Conservation (phyloP, 2,113 vertebrate genomes). For the Balaenoptera acutorostrata region DNA sequence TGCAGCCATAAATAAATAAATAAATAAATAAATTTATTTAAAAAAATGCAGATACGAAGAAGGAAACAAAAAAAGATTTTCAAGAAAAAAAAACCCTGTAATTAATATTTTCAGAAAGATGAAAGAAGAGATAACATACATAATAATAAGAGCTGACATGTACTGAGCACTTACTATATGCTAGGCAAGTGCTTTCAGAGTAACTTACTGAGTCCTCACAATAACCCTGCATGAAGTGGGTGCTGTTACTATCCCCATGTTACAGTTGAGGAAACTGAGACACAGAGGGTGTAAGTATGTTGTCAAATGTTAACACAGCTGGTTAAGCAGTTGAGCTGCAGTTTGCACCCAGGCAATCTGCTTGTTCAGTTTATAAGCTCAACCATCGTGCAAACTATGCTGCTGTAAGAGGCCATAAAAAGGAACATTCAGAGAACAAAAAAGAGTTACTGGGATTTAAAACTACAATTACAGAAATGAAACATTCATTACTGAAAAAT, state of each 20-base stretch:
- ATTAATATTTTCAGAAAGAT: not conserved
- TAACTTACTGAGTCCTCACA: not conserved
- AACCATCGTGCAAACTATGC: too few relatives aligned
- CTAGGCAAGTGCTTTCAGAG: not conserved
- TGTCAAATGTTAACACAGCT: not conserved
- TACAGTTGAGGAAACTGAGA: not conserved
- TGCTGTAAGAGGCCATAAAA: not conserved
- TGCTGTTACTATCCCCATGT: not conserved
- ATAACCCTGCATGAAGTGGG: not conserved
- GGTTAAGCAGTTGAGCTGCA: not conserved
- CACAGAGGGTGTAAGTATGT: not conserved
- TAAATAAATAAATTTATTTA: too few relatives aligned
- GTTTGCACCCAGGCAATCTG: not conserved
- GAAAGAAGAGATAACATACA: not conserved
- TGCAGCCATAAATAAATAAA: too few relatives aligned
- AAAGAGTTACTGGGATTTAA: not conserved
- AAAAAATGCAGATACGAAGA: not conserved
- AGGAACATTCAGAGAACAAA: not conserved
- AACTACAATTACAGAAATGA: not conserved
- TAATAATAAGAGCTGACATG: not conserved
- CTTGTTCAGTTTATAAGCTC: not conserved
- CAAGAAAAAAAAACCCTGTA: not conserved
- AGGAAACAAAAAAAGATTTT: not conserved
- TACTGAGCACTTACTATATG: not conserved
- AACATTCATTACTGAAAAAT: not conserved